Conservation (phyloP, 2,113 vertebrate species). For the Polypterus bichir region DNA sequence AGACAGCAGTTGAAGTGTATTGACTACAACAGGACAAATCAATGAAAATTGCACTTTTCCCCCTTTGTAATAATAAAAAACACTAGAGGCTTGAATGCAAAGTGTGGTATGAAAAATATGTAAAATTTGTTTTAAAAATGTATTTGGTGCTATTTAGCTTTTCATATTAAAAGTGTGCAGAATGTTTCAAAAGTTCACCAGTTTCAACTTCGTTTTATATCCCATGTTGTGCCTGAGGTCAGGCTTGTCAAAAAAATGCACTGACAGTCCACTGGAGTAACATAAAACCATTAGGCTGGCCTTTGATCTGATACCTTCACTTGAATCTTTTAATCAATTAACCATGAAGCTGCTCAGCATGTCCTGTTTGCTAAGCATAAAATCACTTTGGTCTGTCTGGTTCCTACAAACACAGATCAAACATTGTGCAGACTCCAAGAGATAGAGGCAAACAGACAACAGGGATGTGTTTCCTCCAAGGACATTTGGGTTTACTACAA, state of each 20-base stretch:
- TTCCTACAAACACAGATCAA: constrained; percentile 57
- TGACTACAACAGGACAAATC: not conserved
- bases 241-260: constrained; percentile 38
- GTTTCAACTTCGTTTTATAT: constrained; percentile 14
- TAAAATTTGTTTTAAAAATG: not conserved
- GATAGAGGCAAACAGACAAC: constrained; percentile 10
- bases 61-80: not conserved
- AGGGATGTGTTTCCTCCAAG: not conserved
- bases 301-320: constrained; percentile 66
- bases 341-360: constrained; percentile 57
- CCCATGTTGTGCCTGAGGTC: constrained; percentile 45
- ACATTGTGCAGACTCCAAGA: constrained; percentile 38
- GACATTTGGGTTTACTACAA: not conserved
- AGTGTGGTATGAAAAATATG: not conserved
- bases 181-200: constrained; percentile 29
- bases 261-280: constrained; percentile 43
- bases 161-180: not conserved
- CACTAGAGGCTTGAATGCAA: not conserved
- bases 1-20: not conserved
- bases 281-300: constrained; percentile 44
- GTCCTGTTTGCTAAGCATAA: constrained; percentile 48
- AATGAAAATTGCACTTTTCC: not conserved
- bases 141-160: not conserved
- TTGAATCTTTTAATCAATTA: constrained; percentile 67
- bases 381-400: constrained; percentile 48